Percentiles rank a stretch among this genome's conserved stretches.
These are phyloP conservation scores for Drosophila malerkotliana DNA, from an alignment of 1,140 invertebrate genomes.

Conservation along the genomic window DNA sequence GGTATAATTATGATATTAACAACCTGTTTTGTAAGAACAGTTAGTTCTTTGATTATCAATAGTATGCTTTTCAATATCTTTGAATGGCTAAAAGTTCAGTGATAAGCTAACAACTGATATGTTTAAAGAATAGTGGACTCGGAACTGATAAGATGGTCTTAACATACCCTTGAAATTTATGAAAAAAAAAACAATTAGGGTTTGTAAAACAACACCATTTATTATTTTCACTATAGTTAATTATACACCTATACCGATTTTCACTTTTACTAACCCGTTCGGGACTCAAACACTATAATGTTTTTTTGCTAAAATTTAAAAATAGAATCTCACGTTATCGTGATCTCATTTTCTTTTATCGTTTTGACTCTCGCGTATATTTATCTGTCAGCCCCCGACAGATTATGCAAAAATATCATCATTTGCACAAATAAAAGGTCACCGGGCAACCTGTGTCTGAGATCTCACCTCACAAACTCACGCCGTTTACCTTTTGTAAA, in stretches of 20 bases:
- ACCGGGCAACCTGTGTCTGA: slow-evolving; percentile 37
- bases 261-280: not conserved
- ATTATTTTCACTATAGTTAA: too few relatives aligned
- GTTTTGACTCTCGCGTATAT: slow-evolving; percentile 32
- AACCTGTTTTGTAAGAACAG: too few relatives aligned
- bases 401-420: slow-evolving; percentile 66
- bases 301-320: not conserved
- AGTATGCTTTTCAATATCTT: not conserved
- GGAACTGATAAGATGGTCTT: not conserved
- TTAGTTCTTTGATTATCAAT: not conserved
- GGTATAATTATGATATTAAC: not conserved
- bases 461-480: slow-evolving; percentile 53
- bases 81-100: not conserved
- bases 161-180: too few relatives aligned
- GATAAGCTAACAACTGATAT: not conserved
- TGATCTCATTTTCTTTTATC: slow-evolving; percentile 66
- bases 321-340: slow-evolving; percentile 58
- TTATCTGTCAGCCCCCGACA: slow-evolving; percentile 30
- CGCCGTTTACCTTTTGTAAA: slow-evolving; percentile 42
- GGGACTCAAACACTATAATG: not conserved
- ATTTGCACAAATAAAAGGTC: slow-evolving; percentile 65
- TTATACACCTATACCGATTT: not conserved
- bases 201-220: too few relatives aligned
- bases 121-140: not conserved
- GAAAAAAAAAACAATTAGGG: too few relatives aligned